A percentile compares a stretch with the other conserved stretches of the same genome.
These are phyloP conservation scores for Lepidonotus clava DNA, from an alignment of 2,888 invertebrate species.

Conservation along the genomic window DNA sequence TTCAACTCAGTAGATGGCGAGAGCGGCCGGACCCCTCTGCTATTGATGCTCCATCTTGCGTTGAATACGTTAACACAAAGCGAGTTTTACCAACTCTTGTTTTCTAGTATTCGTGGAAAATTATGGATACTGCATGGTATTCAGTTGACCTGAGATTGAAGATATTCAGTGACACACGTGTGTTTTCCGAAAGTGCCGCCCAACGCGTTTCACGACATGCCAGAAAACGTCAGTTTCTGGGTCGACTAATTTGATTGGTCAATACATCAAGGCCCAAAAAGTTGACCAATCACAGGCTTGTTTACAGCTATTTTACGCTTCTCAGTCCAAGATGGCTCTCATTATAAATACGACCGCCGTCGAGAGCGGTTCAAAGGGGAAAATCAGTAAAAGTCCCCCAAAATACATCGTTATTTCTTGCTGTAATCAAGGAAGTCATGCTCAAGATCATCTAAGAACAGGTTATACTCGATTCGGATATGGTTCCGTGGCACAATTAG, in stretches of 20 bases:
- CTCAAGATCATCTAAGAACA: slow-evolving; percentile 38
- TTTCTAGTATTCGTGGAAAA: too few species aligned
- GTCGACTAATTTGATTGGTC: slow-evolving; percentile 24
- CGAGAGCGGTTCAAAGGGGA: slow-evolving; percentile 70
- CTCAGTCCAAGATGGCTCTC: slow-evolving; percentile 92
- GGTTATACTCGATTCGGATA: not conserved
- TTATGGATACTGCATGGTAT: too few species aligned
- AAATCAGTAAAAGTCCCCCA: slow-evolving; percentile 55
- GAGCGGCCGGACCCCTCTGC: too few species aligned
- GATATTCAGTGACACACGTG: not conserved
- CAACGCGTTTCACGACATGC: not conserved
- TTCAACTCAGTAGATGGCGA: too few species aligned
- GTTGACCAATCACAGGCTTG: slow-evolving; percentile 55
- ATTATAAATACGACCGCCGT: slow-evolving; percentile 96
- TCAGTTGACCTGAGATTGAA: too few species aligned
- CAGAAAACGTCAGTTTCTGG: not conserved
- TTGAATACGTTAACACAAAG: too few species aligned
- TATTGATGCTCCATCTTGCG: too few species aligned
- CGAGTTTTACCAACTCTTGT: too few species aligned
- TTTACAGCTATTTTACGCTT: slow-evolving; percentile 72
- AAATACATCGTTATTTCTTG: slow-evolving; percentile 35
- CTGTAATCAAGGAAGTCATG: not conserved
- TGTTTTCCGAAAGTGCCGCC: not conserved
- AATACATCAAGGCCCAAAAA: slow-evolving; percentile 67
- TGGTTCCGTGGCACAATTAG: not conserved